Evolutionary conservation across 2,797 vertebrate genomes (phyloP).

Genomic region (Spinus pinus): DNA sequence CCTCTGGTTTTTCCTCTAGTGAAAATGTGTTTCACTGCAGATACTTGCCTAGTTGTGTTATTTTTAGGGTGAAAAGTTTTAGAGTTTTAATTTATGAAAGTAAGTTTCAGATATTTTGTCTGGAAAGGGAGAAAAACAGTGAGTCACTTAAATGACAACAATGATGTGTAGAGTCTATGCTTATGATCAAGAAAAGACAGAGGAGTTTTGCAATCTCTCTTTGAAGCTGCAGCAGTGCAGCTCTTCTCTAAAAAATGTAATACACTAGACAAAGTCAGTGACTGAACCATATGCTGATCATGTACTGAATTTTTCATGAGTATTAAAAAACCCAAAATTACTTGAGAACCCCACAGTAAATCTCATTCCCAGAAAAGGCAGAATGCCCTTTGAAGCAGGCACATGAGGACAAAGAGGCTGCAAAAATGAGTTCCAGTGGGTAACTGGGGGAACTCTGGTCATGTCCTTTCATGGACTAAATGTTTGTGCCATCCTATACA

Average conservation of each 20-base stretch:
- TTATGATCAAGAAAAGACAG: not conserved
- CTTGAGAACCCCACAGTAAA: not conserved
- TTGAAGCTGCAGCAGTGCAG: not conserved
- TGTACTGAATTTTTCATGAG: not conserved
- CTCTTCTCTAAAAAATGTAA: not conserved
- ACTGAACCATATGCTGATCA: not conserved
- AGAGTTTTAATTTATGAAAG: not conserved
- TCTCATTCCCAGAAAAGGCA: not conserved
- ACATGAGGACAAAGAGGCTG: not conserved
- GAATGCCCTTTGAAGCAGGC: not conserved
- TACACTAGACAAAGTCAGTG: not conserved
- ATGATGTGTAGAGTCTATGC: not conserved
- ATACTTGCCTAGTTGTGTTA: not conserved
- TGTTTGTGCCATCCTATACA: not conserved
- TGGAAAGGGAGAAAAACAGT: not conserved
- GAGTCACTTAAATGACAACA: not conserved
- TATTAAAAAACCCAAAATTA: not conserved
- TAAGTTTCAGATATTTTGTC: not conserved
- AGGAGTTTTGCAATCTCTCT: not conserved
- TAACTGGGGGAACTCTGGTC: not conserved
- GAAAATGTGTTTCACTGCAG: not conserved
- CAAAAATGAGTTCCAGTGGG: not conserved
- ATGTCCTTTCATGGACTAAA: not conserved
- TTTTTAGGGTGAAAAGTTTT: not conserved
- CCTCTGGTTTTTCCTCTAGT: not conserved